These are phyloP conservation scores for Chlorodrepanis virens DNA, from an alignment of 2,113 vertebrate species.

Conservation along the genomic window DNA sequence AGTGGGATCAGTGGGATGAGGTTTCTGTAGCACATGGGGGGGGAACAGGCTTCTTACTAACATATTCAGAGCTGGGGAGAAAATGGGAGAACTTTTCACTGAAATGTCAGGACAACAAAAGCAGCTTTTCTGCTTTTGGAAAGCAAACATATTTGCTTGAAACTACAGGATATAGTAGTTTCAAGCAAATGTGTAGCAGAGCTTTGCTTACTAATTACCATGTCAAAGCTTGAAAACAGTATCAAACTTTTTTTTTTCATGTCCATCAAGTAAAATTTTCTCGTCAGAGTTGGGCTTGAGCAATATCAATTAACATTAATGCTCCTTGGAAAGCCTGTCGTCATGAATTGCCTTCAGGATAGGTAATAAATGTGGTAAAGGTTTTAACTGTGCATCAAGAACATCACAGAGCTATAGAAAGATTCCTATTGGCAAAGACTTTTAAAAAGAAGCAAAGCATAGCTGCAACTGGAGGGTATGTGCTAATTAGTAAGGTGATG, in stretches of 20 bases:
- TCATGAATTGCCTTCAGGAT: not conserved
- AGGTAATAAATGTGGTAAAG: not conserved
- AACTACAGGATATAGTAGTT: not conserved
- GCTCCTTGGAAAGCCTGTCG: not conserved
- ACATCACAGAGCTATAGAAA: not conserved
- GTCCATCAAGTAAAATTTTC: not conserved
- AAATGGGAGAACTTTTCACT: not conserved
- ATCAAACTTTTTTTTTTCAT: not conserved
- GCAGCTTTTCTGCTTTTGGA: not conserved
- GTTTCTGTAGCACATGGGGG: not conserved
- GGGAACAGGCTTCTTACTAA: not conserved
- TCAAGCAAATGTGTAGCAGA: not conserved
- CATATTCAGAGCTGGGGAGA: not conserved
- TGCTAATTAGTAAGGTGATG: slow-evolving; percentile 55
- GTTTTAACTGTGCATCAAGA: not conserved
- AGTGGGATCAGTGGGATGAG: not conserved
- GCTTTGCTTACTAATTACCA: not conserved
- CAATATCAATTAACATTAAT: not conserved
- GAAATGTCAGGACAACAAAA: not conserved
- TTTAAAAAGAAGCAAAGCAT: not conserved
- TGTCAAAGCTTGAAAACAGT: not conserved
- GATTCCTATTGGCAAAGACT: not conserved
- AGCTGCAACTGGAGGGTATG: not conserved
- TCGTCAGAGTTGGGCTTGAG: not conserved
- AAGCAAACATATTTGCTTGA: not conserved